Base-by-base conservation (phyloP, 2,797 vertebrate genomes). In the Acrossocheilus wenchowensis region DNA sequence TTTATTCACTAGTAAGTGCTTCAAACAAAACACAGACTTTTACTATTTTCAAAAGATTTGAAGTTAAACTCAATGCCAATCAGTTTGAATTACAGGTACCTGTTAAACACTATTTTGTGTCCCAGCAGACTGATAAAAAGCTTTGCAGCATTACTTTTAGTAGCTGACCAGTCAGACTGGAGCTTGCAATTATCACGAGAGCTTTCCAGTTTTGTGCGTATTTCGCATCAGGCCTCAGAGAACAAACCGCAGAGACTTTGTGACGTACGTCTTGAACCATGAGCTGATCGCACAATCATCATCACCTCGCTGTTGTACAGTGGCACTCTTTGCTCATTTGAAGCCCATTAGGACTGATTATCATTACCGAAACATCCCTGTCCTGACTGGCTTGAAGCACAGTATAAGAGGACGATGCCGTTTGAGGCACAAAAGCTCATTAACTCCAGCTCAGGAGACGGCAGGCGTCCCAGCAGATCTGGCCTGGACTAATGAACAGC, bases 361-460 rank as follows among this genome's bases (percentile, higher is more conserved):
- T 72, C 75, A 83, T 26, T 87, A 71, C 36, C 15, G 23, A 78
- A 78, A 41, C 43, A 43, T 84, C 26, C 39, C 68, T 66, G 68
- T 52, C 60, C 45, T 41, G 50, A 52, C 68, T 74, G 39, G 73
- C 50, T 71, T 78, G 11, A 23, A 48, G 30, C 50, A 50, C 52
- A 52, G 52, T 45, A 26, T 36, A 34, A 86, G 62, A 73, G 30
- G n/a, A 12, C 21, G n/a, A 88, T 21, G 2, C 36, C 5, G 1
- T 69, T 80, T 57, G 62, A 79, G 80, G 23, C 54, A 86, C 23
- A 69, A 74, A 87, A 81, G 50, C 71, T 78, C 52, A 84, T 84
- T 85, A 87, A 54, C 39, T 79, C 36, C 34, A 78, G 52, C 77
- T 84, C 62, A 57, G 30, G 73, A 89, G 52, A 84, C 52, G 23